Evolutionary conservation across 2,888 invertebrate genomes (phyloP), one percentile per base, ranked within the genome.

Genomic region (Hetaerina titia): DNA sequence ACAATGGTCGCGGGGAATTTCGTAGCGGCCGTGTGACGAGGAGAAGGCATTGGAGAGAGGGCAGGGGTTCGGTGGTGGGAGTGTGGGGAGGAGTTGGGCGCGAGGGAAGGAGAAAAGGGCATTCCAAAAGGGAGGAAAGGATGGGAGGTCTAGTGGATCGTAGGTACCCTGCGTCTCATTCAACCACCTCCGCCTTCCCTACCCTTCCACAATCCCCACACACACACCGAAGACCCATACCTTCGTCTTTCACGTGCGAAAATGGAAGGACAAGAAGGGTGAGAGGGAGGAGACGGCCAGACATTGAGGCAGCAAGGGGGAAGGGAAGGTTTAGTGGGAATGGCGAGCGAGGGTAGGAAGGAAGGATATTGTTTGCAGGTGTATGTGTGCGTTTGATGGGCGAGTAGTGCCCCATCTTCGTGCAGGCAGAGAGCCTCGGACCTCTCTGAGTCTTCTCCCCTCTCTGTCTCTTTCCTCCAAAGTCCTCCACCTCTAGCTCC

Each of bases 1-100:
- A 92, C 92, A 64, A 92, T 92, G 64, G 92, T 92, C 92, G 74
- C 74, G 69, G 31, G 92, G 64, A 57, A 58, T 89, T 89, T 58
- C 57, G 64, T 22, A 64, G 64, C 31, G 64, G 63, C 63, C 58
- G 63, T 31, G 58, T 60, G 60, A 31, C 90, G 81, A 60, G 17
- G 60, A 17, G 60, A 17, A 60, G 60, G 60, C 45, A 45, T 45
- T 45, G 45, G 45, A 81, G 31, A 31, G 22, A 81, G 81, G 13
- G 81, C 1, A 81, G 31, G 13, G 81, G 0, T 45, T 45, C n/a
- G 81, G 31, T 31, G 81, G 17, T 8, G 69, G 15, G 69, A n/a
- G n/a, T n/a, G 69, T 22, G n/a, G 45, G 45, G 45, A 45, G 63
- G 19, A 15, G 17, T 19, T 63, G 15, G 15, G 63, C 19, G 19